Evolutionary conservation across 2,113 vertebrate genomes (phyloP), one percentile per base, ranked within the genome.

Genomic region (Gavia stellata): DNA sequence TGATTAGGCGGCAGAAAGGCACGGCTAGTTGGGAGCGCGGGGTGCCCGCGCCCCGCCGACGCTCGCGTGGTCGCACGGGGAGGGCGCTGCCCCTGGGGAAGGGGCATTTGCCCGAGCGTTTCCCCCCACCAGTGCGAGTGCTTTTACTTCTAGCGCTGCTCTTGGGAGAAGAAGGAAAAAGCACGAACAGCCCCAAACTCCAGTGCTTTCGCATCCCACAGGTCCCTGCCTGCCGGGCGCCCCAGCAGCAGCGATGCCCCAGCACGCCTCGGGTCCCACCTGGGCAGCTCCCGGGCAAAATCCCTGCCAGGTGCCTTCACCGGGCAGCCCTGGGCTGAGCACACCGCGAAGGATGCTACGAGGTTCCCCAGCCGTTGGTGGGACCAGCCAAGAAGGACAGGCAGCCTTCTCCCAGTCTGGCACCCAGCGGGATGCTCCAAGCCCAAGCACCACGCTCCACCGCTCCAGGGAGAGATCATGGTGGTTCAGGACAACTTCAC

Each of bases 1-100:
- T 95, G 97, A 99, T 99, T 98, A 98, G 98, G 98, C 95, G 97
- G 98, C 98, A 98, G 98, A 98, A 98, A 98, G 98, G 98, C 95
- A 94, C 94, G 98, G 98, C 98, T 98, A 96, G 98, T 94, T 97
- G 98, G 97, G 98, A 98, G 98, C 98, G 97, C 67, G 96, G 98
- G 98, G 98, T 98, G 98, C n/a, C 45, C 4, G 0, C 18, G 26
- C 18, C 83, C 53, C 10, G 13, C 16, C 3, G 20, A 9, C 18
- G 61, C 45, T 52, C 1, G 15, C 0, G 1, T 3, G 38, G 42
- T n/a, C 4, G 17, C 34, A 0, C 0, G 47, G 84, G 25, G 18
- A 66, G 44, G 34, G 14, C 1, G 16, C 17, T 77, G 70, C 13
- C 4, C 45, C 56, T 0, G 15, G 15, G 59, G 24, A 23, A 50